Evolutionary conservation across 2,888 invertebrate genomes (phyloP), one percentile per base, ranked within the genome.

Genomic region (Ashinkailepas kermadecensis): DNA sequence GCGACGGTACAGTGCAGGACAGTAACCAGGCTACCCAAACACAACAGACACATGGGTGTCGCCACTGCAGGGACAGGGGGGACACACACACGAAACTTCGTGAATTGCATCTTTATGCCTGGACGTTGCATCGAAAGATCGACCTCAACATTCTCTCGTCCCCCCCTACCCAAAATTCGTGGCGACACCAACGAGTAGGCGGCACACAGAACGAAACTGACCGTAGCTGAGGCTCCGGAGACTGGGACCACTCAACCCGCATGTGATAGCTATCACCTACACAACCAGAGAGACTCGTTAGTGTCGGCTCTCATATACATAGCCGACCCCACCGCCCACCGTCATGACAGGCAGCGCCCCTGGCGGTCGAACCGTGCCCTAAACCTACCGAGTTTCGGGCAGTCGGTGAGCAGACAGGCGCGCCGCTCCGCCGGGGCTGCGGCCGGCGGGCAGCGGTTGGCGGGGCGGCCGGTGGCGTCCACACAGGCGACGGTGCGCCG

Each of bases 371-470:
- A 18, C 62, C 0, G 13, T 62, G 18, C 8, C 65, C 65, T 39
- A 39, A 7, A 74, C 74, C 56, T 56, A 74, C 74, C 74, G 6
- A 9, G 7, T 7, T 85, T 85, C 82, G 86, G 86, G 10, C 88
- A 85, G 86, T 93, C 93, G 15, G 88, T 88, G 21, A 93, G 90
- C 89, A 6, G 89, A 89, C 8, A 93, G 92, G 86, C 93, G 93
- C 81, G 82, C 81, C 57, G 65, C 25, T 94, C 94, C 94, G 86
- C 93, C 92, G 78, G 93, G 93, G 80, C 90, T 90, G 86, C 92
- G 93, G 94, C 94, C 94, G 84, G 92, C 90, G 0, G 93, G 90
- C 0, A 89, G 89, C 86, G 94, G 94, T 11, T 85, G 89, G 91
- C 85, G 89, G 89, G 23, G 87, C 86, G 85, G 89, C 87, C 85